Evolutionary conservation across 2,113 vertebrate species (phyloP).

Genomic region (Strigops habroptila): DNA sequence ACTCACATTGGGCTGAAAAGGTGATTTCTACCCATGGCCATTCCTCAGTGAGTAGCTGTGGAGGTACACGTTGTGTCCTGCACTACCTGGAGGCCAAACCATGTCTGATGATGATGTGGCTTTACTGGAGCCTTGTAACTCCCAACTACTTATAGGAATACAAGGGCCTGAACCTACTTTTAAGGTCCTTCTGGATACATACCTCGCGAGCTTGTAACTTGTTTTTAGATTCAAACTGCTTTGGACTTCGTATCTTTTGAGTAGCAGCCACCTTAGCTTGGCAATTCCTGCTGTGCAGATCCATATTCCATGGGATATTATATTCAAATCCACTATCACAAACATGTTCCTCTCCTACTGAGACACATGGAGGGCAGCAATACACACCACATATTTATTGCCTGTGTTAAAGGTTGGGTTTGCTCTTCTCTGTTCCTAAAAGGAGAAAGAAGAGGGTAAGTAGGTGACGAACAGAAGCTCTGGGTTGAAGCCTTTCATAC

Average conservation of each 20-base stretch:
- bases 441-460: background rate
- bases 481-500: background rate
- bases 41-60: background rate
- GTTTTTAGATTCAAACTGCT: background rate
- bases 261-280: background rate
- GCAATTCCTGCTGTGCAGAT: background rate
- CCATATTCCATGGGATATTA: too few relatives aligned
- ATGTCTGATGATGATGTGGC: too few relatives aligned
- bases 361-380: background rate
- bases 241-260: background rate
- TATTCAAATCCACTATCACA: background rate
- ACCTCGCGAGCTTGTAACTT: background rate
- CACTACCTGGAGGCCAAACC: background rate
- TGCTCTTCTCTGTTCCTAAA: background rate
- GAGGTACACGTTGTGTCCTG: background rate
- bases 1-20: background rate
- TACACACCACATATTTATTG: rapidly evolving
- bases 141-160: background rate
- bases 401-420: background rate
- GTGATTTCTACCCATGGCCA: rapidly evolving
- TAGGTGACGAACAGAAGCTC: background rate
- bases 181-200: background rate
- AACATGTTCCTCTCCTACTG: background rate
- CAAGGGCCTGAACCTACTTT: background rate
- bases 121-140: background rate